A percentile compares a stretch with the other conserved stretches of the same genome.
Conservation (phyloP, 2,113 vertebrate genomes). For the Lepisosteus osseus region DNA sequence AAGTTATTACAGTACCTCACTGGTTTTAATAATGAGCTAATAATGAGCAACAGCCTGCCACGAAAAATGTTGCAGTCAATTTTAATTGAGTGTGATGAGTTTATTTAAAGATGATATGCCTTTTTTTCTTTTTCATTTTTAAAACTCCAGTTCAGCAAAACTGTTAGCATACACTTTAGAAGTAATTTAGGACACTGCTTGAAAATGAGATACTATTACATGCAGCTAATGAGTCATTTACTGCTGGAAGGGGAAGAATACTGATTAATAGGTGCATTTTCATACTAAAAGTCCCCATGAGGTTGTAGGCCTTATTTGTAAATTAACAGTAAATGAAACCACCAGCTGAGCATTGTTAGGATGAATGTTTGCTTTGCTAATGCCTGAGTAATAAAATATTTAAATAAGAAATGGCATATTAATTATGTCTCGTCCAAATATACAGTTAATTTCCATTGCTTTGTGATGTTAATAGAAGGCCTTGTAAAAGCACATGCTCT, state of each 20-base stretch:
- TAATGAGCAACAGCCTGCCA: constrained; percentile 40
- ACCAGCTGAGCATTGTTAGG: constrained; percentile 18
- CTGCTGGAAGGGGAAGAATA: constrained; percentile 48
- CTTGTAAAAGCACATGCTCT: too few relatives aligned
- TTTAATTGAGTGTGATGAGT: constrained; percentile 52
- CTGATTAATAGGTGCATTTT: constrained; percentile 61
- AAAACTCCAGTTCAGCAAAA: constrained; percentile 44
- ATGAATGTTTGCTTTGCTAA: constrained; percentile 10
- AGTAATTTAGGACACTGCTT: constrained; percentile 57
- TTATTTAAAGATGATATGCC: constrained; percentile 42
- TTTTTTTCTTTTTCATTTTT: constrained; percentile 32
- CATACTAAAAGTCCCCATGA: constrained; percentile 41
- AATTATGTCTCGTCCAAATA: too few relatives aligned
- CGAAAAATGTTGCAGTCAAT: constrained; percentile 31
- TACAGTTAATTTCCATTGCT: too few relatives aligned
- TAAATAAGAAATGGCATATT: too few relatives aligned
- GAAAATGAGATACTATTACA: constrained; percentile 57
- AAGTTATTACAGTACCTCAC: constrained; percentile 30
- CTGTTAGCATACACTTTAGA: constrained; percentile 27
- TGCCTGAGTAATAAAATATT: constrained; percentile 1
- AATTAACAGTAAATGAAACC: constrained; percentile 33
- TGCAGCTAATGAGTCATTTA: constrained; percentile 60
- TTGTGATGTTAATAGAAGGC: too few relatives aligned
- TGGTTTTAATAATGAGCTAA: constrained; percentile 48
- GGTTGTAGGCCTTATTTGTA: constrained; percentile 35